Conservation (phyloP, 2,113 vertebrate genomes). For the Sciurus niger region DNA sequence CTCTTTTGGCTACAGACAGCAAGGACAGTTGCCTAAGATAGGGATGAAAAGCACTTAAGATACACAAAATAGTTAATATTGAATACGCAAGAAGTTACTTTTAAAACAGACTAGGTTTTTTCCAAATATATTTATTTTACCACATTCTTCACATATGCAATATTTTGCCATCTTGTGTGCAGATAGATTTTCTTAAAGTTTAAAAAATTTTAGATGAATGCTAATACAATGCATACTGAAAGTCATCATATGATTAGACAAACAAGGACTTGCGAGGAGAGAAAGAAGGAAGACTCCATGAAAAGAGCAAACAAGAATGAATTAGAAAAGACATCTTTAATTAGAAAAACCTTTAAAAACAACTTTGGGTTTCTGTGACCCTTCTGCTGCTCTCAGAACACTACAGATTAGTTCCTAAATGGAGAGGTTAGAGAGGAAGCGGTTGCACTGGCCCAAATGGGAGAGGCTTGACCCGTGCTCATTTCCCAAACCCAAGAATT, state of each 20-base stretch:
- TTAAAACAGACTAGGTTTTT: background rate
- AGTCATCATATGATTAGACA: background rate
- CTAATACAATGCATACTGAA: background rate
- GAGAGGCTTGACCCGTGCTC: too few species aligned
- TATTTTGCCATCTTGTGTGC: background rate
- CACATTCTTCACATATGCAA: slow-evolving; percentile 25
- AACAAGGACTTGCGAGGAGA: background rate
- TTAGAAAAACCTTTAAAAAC: slow-evolving; percentile 3
- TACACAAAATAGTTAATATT: background rate
- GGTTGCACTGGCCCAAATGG: background rate
- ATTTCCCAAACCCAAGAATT: background rate
- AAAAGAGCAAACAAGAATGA: background rate
- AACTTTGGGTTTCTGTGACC: background rate
- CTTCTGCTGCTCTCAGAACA: background rate
- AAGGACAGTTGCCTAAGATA: background rate
- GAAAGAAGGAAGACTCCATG: background rate
- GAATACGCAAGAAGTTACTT: background rate
- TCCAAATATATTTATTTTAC: slow-evolving; percentile 68
- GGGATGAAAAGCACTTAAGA: background rate
- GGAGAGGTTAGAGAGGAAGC: background rate
- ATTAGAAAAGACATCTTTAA: background rate
- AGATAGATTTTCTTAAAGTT: background rate
- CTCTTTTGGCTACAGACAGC: background rate
- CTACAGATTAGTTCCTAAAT: background rate
- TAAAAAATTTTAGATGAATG: slow-evolving; percentile 18